Percentiles rank a stretch among this genome's conserved stretches.
These are phyloP conservation scores for Tursiops truncatus DNA, from an alignment of 2,113 vertebrate species.

Conservation along the genomic window DNA sequence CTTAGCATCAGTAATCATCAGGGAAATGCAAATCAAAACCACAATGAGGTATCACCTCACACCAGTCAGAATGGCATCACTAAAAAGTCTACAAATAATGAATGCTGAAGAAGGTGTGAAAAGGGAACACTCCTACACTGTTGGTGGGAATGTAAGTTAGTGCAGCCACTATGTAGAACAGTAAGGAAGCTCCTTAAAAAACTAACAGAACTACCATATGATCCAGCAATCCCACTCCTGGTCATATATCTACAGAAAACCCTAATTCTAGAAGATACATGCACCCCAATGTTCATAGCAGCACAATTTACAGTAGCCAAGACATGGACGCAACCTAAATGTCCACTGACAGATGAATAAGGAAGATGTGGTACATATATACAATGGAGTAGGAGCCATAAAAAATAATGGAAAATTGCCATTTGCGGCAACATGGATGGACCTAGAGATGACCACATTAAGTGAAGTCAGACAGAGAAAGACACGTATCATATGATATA, in stretches of 20 bases:
- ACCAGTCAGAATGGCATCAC: no score
- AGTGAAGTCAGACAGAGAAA: no score
- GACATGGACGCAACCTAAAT: neutral
- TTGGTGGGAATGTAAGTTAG: neutral
- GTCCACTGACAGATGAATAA: neutral
- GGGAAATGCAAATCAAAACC: no score
- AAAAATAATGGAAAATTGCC: neutral
- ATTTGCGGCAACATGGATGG: neutral
- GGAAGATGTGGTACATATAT: neutral
- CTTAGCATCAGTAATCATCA: no score
- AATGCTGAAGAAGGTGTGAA: no score
- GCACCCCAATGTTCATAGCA: neutral
- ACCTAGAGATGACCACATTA: neutral
- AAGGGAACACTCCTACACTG: neutral
- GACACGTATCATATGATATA: neutral
- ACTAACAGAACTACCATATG: neutral
- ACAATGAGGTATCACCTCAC: no score
- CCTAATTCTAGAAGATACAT: neutral
- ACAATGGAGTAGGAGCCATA: neutral
- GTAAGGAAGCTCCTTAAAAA: neutral
- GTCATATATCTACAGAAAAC: neutral
- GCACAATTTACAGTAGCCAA: neutral
- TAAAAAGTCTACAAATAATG: no score
- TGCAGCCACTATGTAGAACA: neutral
- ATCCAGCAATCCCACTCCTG: neutral